Percentiles rank a stretch among this genome's conserved stretches.
Evolutionary conservation across 1,140 invertebrate species (phyloP).

Genomic region (Maniola jurtina): DNA sequence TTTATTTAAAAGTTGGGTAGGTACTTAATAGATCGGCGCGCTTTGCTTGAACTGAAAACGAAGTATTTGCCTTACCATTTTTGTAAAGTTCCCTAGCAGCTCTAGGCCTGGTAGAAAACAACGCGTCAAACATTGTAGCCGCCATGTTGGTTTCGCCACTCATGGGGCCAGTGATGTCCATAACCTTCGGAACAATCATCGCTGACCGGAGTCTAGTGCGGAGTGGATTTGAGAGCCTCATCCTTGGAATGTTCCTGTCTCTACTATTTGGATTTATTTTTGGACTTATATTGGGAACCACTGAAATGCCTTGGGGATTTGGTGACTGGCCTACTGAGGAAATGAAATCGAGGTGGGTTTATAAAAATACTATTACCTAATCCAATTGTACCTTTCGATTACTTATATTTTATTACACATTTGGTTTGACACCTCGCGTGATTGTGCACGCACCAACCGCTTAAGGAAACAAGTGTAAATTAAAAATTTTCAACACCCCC

Average conservation of each 20-base stretch:
- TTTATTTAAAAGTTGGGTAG: too few relatives aligned
- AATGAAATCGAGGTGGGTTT: slow-evolving; percentile 87
- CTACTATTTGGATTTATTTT: slow-evolving; percentile 88
- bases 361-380: background rate
- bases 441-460: too few relatives aligned
- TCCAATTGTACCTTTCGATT: too few relatives aligned
- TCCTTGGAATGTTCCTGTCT: slow-evolving; percentile 85
- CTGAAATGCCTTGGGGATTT: slow-evolving; percentile 87
- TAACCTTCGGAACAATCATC: slow-evolving; percentile 90
- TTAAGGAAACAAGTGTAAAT: too few relatives aligned
- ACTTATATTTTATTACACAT: too few relatives aligned
- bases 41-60: too few relatives aligned
- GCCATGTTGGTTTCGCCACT: slow-evolving; percentile 93
- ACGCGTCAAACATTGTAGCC: slow-evolving; percentile 89
- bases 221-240: slow-evolving; percentile 84
- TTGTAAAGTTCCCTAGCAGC: slow-evolving; percentile 77
- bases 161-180: slow-evolving; percentile 93
- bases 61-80: background rate
- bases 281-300: slow-evolving; percentile 86
- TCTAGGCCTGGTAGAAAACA: slow-evolving; percentile 81
- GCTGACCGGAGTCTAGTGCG: slow-evolving; percentile 82
- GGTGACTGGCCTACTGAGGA: slow-evolving; percentile 89
- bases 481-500: too few relatives aligned
- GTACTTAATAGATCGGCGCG: too few relatives aligned
- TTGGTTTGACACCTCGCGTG: too few relatives aligned